Evolutionary conservation across 2,888 invertebrate genomes (phyloP), one percentile per base, ranked within the genome.

Genomic region (Gari tellinella): DNA sequence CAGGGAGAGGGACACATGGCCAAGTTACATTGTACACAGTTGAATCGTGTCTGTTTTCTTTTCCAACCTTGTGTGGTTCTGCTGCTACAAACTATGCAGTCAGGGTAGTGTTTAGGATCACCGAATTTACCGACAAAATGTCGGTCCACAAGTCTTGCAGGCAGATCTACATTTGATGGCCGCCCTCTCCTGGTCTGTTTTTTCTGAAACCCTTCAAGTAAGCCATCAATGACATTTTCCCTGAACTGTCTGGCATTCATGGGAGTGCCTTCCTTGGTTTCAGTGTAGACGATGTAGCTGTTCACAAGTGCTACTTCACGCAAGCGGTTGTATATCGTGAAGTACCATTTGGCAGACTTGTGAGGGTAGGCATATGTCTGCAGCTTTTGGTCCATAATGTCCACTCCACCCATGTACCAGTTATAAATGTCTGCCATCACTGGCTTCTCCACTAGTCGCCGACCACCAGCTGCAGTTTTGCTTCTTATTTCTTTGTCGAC

Each of bases 291-390:
- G 48, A 78, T 76, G 45, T 76, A 79, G 2, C 62, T 69, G 62
- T 79, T 76, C 4, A 70, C 70, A 0, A 81, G 38, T 0, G 79
- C 78, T 2, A 70, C 67, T 38, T 81, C 75, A 12, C 62, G 43
- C 14, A 52, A n/a, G 12, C 52, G 12, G 26, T 52, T 19, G 17
- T 23, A 52, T 26, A 52, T 52, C 8, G 52, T 52, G 17, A 10
- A 23, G 25, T 52, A 52, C 52, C 52, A 52, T 31, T 52, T 52
- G 21, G 10, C 2, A 21, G 12, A n/a, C 21, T 52, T 63, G 37
- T 63, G 53, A 15, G 63, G 63, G 25, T 63, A 63, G 4, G 53
- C 52, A 38, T 53, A 63, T 26, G 63, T 41, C 21, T 26, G 25
- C 17, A 56, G 19, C 26, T 40, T 55, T 17, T 64, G 64, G 38